Conservation (phyloP, 2,113 vertebrate genomes). For the Cyanistes caeruleus region DNA sequence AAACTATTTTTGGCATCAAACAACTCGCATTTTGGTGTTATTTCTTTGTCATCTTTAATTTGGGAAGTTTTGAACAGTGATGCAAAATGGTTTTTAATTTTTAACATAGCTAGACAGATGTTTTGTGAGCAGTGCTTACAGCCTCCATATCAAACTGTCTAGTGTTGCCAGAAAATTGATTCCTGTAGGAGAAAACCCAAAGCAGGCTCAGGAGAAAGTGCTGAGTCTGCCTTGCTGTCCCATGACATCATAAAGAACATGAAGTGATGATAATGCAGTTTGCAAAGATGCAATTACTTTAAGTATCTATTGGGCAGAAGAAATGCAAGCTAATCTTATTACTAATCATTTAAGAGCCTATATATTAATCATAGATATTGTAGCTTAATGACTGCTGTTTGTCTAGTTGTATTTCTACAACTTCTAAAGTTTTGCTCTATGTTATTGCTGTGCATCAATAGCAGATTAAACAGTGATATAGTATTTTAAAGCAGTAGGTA, state of each 20-base stretch:
- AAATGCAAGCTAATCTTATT: conserved; percentile 82
- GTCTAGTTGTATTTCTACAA: conserved; percentile 26
- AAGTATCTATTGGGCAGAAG: conserved; percentile 84
- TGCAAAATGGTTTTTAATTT: not conserved
- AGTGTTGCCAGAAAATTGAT: conserved; percentile 17
- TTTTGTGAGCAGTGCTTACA: not conserved
- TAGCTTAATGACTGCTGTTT: conserved; percentile 43
- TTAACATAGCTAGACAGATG: not conserved
- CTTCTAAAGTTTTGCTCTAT: conserved; percentile 30
- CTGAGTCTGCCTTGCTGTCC: conserved; percentile 66
- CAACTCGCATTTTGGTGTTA: not conserved
- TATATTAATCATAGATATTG: conserved; percentile 83
- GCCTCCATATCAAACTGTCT: not conserved
- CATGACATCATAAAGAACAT: conserved; percentile 80
- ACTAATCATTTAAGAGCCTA: conserved; percentile 80
- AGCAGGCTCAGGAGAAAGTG: conserved; percentile 55
- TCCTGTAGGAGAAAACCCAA: not conserved
- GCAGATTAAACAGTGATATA: not conserved
- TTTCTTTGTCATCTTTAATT: not conserved
- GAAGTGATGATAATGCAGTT: conserved; percentile 94
- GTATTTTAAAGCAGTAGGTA: not conserved
- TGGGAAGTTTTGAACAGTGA: not conserved
- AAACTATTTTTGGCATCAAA: not conserved
- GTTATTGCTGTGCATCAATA: not conserved
- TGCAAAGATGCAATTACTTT: conserved; percentile 92